These are phyloP conservation scores for Felis chaus DNA, from an alignment of 2,113 vertebrate species.

Conservation along the genomic window DNA sequence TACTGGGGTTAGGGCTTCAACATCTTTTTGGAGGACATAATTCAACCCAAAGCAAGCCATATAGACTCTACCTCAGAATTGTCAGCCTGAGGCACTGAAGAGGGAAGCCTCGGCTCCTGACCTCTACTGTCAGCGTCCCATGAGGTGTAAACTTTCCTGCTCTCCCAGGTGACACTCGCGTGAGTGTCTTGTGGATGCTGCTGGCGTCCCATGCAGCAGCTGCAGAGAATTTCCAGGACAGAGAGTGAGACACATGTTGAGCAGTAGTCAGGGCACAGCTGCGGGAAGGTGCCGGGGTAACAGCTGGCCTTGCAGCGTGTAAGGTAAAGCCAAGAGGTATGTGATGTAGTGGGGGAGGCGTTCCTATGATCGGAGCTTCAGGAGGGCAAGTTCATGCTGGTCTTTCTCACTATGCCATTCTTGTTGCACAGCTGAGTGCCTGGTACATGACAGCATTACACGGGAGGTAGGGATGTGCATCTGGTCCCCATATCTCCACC, in stretches of 20 bases:
- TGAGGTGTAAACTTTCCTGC: neutral
- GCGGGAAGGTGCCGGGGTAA: neutral
- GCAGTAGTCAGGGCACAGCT: fast-evolving
- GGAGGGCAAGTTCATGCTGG: neutral
- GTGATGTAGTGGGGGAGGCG: neutral
- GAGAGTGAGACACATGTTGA: neutral
- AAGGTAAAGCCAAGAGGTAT: neutral
- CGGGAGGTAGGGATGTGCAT: neutral
- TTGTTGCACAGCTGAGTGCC: neutral
- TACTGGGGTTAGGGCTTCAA: neutral
- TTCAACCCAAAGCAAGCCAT: neutral
- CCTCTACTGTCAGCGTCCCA: neutral
- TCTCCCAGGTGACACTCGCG: neutral
- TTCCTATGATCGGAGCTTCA: neutral
- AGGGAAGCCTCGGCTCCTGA: neutral
- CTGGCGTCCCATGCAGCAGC: neutral
- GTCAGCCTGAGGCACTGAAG: neutral
- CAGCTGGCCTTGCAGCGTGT: neutral
- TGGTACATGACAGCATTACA: neutral
- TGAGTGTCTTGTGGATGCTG: neutral
- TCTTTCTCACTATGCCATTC: neutral
- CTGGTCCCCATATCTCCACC: neutral
- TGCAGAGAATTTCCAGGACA: neutral
- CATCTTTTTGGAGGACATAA: neutral
- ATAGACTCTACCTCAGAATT: neutral